Evolutionary conservation across 2,888 invertebrate genomes (phyloP).

Genomic region (Nomada fucata): DNA sequence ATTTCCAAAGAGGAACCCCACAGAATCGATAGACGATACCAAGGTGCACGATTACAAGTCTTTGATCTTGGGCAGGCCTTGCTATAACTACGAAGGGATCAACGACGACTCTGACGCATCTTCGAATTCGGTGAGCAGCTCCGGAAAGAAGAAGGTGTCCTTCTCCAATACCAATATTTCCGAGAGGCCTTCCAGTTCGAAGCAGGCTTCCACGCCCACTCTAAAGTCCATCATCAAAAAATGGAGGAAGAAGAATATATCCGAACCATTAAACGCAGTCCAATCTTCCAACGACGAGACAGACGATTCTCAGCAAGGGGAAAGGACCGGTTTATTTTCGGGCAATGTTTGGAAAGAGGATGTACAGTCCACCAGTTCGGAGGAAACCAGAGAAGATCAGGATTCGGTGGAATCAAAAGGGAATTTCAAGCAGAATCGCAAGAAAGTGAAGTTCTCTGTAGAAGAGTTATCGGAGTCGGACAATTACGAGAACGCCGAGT

Average conservation of each 20-base stretch:
- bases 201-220: slow-evolving; percentile 23
- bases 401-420: slow-evolving; percentile 8
- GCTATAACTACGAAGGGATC: slow-evolving; percentile 6
- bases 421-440: slow-evolving; percentile 14
- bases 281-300: slow-evolving; percentile 39
- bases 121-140: background rate
- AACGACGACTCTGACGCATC: slow-evolving; percentile 19
- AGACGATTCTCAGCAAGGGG: slow-evolving; percentile 38
- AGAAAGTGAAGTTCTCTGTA: slow-evolving; percentile 61
- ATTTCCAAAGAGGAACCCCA: slow-evolving; percentile 67
- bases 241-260: slow-evolving; percentile 22
- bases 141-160: slow-evolving; percentile 70
- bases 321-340: background rate
- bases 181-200: slow-evolving; percentile 27
- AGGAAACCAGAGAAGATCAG: slow-evolving; percentile 9
- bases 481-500: slow-evolving; percentile 52
- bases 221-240: slow-evolving; percentile 74
- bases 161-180: slow-evolving; percentile 50
- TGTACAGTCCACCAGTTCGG: background rate
- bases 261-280: background rate
- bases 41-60: slow-evolving; percentile 69
- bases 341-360: slow-evolving; percentile 2
- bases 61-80: slow-evolving; percentile 67
- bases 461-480: slow-evolving; percentile 60
- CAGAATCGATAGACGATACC: background rate